Percentiles rank a stretch among this genome's conserved stretches.
These are phyloP conservation scores for Toxotes jaculatrix DNA, from an alignment of 2,113 vertebrate genomes.

Conservation along the genomic window DNA sequence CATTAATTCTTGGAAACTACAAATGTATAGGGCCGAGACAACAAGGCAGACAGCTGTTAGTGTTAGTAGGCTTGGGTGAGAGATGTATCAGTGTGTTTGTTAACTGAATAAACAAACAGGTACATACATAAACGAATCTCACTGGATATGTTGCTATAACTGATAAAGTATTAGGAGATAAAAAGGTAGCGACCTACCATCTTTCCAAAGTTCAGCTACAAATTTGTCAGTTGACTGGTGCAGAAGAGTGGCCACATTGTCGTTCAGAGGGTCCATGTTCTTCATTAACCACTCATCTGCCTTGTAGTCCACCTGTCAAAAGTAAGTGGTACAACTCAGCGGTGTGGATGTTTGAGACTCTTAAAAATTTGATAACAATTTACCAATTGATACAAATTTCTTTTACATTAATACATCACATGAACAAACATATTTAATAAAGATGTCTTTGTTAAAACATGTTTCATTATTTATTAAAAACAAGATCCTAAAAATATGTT, in stretches of 20 bases:
- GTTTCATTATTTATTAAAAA: too few relatives aligned
- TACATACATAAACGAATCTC: slow-evolving; percentile 16
- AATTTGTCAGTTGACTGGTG: slow-evolving; percentile 98
- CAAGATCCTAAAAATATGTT: too few relatives aligned
- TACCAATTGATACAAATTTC: neutral
- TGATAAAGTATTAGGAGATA: neutral
- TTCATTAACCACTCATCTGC: slow-evolving; percentile 99
- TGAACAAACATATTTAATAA: too few relatives aligned
- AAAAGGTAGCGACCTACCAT: slow-evolving; percentile 85
- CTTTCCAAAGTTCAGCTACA: slow-evolving; percentile 97
- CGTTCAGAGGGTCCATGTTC: slow-evolving; percentile 99
- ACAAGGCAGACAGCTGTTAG: slow-evolving; percentile 63
- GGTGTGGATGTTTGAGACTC: neutral
- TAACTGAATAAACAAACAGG: slow-evolving; percentile 31
- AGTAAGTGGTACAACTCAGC: neutral
- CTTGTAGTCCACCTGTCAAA: slow-evolving; percentile 95
- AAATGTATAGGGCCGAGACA: slow-evolving; percentile 72
- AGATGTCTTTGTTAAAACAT: too few relatives aligned
- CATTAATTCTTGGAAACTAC: slow-evolving; percentile 74
- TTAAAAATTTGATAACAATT: neutral
- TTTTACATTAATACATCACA: too few relatives aligned
- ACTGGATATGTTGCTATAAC: neutral
- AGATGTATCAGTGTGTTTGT: slow-evolving; percentile 11
- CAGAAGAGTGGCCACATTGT: slow-evolving; percentile 96
- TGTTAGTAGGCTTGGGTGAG: slow-evolving; percentile 62